Evolutionary conservation across 2,113 vertebrate genomes (phyloP).

Genomic region (Rattus rattus): DNA sequence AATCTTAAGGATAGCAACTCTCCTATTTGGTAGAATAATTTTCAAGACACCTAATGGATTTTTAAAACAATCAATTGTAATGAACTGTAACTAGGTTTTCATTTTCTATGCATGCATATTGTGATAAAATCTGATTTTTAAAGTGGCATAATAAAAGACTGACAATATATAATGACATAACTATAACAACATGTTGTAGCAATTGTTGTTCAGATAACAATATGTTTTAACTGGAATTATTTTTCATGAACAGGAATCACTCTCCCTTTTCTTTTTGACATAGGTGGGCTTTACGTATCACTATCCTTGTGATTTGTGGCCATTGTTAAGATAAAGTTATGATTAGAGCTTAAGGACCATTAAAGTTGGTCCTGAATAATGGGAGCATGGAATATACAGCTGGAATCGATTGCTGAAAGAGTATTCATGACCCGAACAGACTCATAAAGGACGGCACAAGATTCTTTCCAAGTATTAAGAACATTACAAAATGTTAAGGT

Average conservation of each 20-base stretch:
- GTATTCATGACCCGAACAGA: background rate
- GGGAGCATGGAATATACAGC: background rate
- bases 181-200: background rate
- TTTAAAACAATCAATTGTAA: background rate
- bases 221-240: background rate
- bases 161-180: background rate
- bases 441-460: background rate
- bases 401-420: background rate
- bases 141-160: background rate
- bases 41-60: background rate
- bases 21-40: background rate
- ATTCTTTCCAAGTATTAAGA: background rate
- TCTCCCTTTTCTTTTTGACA: background rate
- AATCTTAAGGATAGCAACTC: background rate
- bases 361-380: no score
- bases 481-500: background rate
- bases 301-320: background rate
- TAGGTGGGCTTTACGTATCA: background rate
- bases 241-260: background rate
- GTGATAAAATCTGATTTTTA: background rate
- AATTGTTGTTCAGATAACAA: background rate
- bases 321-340: background rate
- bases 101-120: background rate
- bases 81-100: background rate
- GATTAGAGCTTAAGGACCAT: background rate